Base-by-base conservation (phyloP, 2,888 invertebrate genomes). In the Siphonodentalium dalli region DNA sequence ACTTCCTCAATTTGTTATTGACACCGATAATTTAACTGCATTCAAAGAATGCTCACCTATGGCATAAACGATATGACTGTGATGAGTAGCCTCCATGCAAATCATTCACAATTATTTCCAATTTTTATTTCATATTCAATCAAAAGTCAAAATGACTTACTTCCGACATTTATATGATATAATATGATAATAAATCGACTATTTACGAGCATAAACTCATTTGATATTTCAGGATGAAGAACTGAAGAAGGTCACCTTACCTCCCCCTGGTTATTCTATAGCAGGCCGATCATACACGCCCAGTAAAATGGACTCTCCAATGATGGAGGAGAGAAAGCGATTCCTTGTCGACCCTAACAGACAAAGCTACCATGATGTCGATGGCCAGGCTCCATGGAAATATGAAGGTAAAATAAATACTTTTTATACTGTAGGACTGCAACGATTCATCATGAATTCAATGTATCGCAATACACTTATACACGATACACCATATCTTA, bases 261-360 rank as follows among this genome's bases (percentile, higher is more conserved):
- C 69, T 18, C 70, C 73, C 35, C 69, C 70, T 11, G 74, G 68
- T 29, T 74, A 74, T 33, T 55, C 54, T 8, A 53, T 54, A 18
- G 56, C 54, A 2, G 63, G 63, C 35, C 61, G 69, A 23, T 66
- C 71, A 1, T 74, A 69, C 51, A 68, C 71, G 7, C 72, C 72
- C 28, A 68, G 64, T 40, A 72, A 72, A 46, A 47, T 70, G 40
- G 74, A 73, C 28, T 72, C 72, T 1, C 74, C 74, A 2, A 66
- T 66, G 45, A 55, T 69, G 54, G 68, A 67, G 27, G 69, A 68
- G 47, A 44, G 62, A 37, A 58, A 64, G 23, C 60, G 60, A 11
- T 37, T 63, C 13, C 53, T 59, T 44, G 56, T 62, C 27, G 61
- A 62, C 11, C 28, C 48, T 13, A 71, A 72, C 43, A 64, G 65